A percentile compares a stretch with the other conserved stretches of the same genome.
Conservation (phyloP, 2,888 invertebrate species). For the Tenthredo amoena region DNA sequence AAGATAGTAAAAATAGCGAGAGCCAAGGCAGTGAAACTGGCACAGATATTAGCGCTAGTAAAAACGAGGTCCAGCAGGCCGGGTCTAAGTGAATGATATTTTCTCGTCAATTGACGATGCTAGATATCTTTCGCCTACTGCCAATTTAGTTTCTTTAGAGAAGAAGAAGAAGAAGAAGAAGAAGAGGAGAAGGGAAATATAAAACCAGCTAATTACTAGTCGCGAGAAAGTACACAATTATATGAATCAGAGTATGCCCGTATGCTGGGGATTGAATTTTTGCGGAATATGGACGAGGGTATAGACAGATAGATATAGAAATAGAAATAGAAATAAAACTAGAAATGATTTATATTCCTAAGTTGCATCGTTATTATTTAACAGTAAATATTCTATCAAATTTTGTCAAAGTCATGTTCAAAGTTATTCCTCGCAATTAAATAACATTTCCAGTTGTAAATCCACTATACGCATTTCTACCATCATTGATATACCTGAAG, state of each 20-base stretch:
- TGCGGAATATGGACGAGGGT: neutral
- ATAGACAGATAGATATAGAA: neutral
- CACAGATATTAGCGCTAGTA: conserved; percentile 51
- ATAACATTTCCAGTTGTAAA: neutral
- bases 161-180: neutral
- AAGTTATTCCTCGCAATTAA: neutral
- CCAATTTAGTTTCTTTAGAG: conserved; percentile 27
- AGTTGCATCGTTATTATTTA: neutral
- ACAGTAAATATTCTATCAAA: neutral
- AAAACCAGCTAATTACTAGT: neutral
- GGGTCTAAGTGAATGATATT: conserved; percentile 56
- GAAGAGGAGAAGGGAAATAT: neutral
- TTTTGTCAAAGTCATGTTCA: conserved; percentile 4
- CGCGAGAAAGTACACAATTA: neutral
- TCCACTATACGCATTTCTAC: neutral
- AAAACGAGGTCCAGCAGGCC: conserved; percentile 57
- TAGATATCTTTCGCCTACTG: conserved; percentile 2
- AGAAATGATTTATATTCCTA: neutral
- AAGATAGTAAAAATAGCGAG: conserved; percentile 26
- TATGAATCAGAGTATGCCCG: neutral
- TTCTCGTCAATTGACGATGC: neutral
- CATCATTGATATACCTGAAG: neutral
- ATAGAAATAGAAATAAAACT: neutral
- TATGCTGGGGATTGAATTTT: neutral
- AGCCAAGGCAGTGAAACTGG: neutral